Evolutionary conservation across 2,113 vertebrate species (phyloP), one percentile per base, ranked within the genome.

Genomic region (Tamias sibiricus): DNA sequence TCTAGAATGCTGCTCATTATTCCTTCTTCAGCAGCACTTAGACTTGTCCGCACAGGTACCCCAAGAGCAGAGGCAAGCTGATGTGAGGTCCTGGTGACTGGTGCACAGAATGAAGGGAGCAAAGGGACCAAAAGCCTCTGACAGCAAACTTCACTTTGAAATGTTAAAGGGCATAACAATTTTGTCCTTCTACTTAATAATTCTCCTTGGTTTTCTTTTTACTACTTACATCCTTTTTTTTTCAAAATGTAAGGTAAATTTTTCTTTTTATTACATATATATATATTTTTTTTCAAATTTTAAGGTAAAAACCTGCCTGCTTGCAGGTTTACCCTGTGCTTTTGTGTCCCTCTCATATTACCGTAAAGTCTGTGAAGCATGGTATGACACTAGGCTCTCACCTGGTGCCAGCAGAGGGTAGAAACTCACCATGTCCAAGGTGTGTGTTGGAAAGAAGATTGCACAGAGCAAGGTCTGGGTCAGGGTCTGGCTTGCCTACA

Each of bases 371-470:
- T 77, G n/a, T 79, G 44, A 81, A 26, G 16, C 17, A 32, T 3
- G 30, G 57, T 79, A 4, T 71, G 32, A n/a, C 5, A 57, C 40
- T 4, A 52, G 14, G 83, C 30, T 94, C 54, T 91, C n/a, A 13
- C n/a, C 11, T 0, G 1, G 9, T 6, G 16, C 0, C 24, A 28
- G 17, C 2, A 4, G 22, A 32, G 24, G 4, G 76, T 11, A 28
- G 71, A 14, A 62, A 62, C 16, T 54, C 42, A 17, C 16, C 4
- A 2, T 13, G 4, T n/a, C 72, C n/a, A 37, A n/a, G 30, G 35
- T 26, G 28, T 64, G 59, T 22, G 7, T 28, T 69, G 74, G 54
- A 69, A 76, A 35, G 80, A 47, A 81, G 30, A 72, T 35, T 12
- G 30, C 17, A 72, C 35, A 47, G 12, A 37, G 28, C 16, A 12